A percentile compares a stretch with the other conserved stretches of the same genome.
These are phyloP conservation scores for Aplidium turbinatum DNA, from an alignment of 23 tunicate genomes.

Conservation along the genomic window DNA sequence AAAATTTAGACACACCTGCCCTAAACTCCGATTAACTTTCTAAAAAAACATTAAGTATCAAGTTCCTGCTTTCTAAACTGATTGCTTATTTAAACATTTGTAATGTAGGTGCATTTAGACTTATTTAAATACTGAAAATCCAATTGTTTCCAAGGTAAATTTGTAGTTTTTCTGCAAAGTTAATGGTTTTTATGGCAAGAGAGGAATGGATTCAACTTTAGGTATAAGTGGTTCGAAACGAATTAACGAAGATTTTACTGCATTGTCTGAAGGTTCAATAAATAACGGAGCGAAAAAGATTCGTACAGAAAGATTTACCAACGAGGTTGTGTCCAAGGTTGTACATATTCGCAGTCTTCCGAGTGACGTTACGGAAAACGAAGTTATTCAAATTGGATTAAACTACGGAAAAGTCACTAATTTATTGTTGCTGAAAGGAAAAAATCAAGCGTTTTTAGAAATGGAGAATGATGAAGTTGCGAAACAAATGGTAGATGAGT, in stretches of 20 bases:
- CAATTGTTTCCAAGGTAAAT: too few species aligned
- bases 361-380: conserved; percentile 78
- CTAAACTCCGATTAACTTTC: too few species aligned
- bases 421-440: conserved; percentile 89
- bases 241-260: conserved; percentile 63
- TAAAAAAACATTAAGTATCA: too few species aligned
- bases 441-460: conserved; percentile 96
- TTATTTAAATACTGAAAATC: too few species aligned
- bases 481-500: conserved; percentile 73
- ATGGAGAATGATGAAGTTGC: conserved; percentile 90
- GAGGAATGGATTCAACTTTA: conserved; percentile 40
- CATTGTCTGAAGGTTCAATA: conserved; percentile 41
- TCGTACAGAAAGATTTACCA: conserved; percentile 36
- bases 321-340: conserved; percentile 67
- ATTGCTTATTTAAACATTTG: too few species aligned
- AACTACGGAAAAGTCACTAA: conserved; percentile 86
- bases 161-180: too few species aligned
- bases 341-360: conserved; percentile 91
- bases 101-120: too few species aligned
- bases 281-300: conserved; percentile 89
- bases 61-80: too few species aligned
- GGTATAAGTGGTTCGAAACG: conserved; percentile 66
- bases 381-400: conserved; percentile 87
- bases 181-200: too few species aligned
- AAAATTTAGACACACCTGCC: too few species aligned